Conservation (phyloP, 2,797 vertebrate genomes). For the Apogon talboti region DNA sequence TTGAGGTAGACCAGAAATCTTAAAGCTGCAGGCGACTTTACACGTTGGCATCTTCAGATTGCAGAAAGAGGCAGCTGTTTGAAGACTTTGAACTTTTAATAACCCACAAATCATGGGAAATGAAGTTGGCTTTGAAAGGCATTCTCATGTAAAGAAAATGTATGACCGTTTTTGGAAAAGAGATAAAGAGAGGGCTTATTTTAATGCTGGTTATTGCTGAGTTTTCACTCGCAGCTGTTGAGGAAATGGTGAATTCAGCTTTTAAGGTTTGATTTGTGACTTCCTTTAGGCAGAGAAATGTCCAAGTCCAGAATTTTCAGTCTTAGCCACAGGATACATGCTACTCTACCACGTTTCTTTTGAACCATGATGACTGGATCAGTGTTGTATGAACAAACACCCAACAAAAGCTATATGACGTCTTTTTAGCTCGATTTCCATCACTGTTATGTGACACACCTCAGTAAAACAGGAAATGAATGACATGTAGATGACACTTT, state of each 20-base stretch:
- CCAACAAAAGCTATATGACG: slow-evolving; percentile 18
- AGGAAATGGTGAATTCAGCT: slow-evolving; percentile 26
- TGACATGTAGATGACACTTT: slow-evolving; percentile 29
- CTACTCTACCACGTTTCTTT: slow-evolving; percentile 4
- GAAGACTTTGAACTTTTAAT: slow-evolving; percentile 37
- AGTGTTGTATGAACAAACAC: slow-evolving; percentile 21
- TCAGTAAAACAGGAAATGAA: slow-evolving; percentile 24
- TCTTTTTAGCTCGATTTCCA: background rate
- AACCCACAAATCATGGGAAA: slow-evolving; percentile 29
- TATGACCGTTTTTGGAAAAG: background rate
- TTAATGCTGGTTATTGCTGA: background rate
- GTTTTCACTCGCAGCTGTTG: slow-evolving; percentile 32
- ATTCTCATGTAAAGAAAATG: slow-evolving; percentile 2
- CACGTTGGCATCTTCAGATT: slow-evolving; percentile 23
- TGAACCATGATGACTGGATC: background rate
- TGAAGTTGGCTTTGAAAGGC: background rate
- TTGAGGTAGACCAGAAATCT: slow-evolving; percentile 35
- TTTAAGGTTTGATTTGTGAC: slow-evolving; percentile 51
- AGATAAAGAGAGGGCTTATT: slow-evolving; percentile 9
- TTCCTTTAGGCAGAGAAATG: slow-evolving; percentile 36
- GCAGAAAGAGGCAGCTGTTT: slow-evolving; percentile 41
- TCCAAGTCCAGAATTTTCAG: slow-evolving; percentile 14
- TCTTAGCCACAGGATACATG: slow-evolving; percentile 21
- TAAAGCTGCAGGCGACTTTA: slow-evolving; percentile 41
- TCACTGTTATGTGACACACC: slow-evolving; percentile 35